phyloP scores from a whole-genome alignment of 2,888 invertebrate species.

The Rotaria magnacalcarata region DNA sequence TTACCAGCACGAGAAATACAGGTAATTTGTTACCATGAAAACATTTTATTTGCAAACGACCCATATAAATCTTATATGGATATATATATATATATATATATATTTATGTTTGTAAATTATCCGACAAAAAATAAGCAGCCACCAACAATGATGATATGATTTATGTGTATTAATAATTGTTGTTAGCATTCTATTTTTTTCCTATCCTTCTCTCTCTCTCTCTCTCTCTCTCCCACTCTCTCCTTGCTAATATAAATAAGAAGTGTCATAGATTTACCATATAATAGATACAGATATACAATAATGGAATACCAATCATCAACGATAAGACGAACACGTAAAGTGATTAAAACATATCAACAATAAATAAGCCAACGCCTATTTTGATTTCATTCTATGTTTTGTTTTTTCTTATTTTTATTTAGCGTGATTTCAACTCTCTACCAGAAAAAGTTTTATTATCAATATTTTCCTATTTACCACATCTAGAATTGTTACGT shows the following conservation, averaged over 20 bases:
- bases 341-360: not conserved
- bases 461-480: conserved; percentile 85
- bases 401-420: not conserved
- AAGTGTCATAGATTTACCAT: not conserved
- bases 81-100: too few species aligned
- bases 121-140: not conserved
- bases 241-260: not conserved
- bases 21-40: not conserved
- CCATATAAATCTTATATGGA: not conserved
- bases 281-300: not conserved
- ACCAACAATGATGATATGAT: not conserved
- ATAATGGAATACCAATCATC: not conserved
- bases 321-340: not conserved
- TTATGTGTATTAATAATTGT: not conserved
- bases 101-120: not conserved
- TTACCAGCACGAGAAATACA: not conserved
- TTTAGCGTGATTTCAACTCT: conserved; percentile 43
- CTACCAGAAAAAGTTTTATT: conserved; percentile 86
- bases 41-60: not conserved
- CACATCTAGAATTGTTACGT: conserved; percentile 85
- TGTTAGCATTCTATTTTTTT: not conserved
- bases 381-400: not conserved
- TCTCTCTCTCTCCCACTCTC: not conserved
- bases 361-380: not conserved
- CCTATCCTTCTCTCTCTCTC: not conserved